Percentiles rank a stretch among this genome's conserved stretches.
Conservation (phyloP, 2,888 invertebrate species). For the Andrena haemorrhoa region DNA sequence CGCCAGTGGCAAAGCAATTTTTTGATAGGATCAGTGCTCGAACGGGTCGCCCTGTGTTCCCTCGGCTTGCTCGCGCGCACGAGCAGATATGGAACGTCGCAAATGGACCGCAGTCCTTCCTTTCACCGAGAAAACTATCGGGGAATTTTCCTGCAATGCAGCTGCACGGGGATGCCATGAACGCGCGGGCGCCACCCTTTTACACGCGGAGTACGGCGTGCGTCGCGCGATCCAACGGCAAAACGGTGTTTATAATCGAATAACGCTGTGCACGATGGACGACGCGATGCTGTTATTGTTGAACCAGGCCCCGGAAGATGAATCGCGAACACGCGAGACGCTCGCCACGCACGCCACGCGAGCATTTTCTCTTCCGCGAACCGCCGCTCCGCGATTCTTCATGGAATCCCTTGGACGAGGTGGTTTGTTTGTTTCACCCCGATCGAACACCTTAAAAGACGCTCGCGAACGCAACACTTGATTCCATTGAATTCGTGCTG, state of each 20-base stretch:
- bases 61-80: conserved; percentile 62
- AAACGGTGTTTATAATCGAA: conserved; percentile 53
- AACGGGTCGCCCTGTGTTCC: conserved; percentile 69
- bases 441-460: conserved; percentile 15
- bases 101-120: conserved; percentile 67
- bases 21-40: conserved; percentile 79
- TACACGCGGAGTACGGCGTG: conserved; percentile 3
- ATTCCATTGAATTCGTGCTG: background rate
- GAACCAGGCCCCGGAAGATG: conserved; percentile 33
- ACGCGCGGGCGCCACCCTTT: conserved; percentile 20
- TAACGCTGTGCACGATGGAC: conserved; percentile 29
- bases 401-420: conserved; percentile 18
- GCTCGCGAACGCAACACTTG: background rate
- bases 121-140: conserved; percentile 59
- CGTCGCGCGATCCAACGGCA: background rate
- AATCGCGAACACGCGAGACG: conserved; percentile 52
- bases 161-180: conserved; percentile 44
- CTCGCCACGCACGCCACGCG: conserved; percentile 37
- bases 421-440: background rate
- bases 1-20: conserved; percentile 80
- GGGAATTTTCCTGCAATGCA: conserved; percentile 64
- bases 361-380: conserved; percentile 35
- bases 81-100: conserved; percentile 66
- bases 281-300: conserved; percentile 42
- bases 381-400: conserved; percentile 32